Evolutionary conservation across 64 coral and sea anemone species (phyloP).

Genomic region (Hydrozoanthus tunicans): DNA sequence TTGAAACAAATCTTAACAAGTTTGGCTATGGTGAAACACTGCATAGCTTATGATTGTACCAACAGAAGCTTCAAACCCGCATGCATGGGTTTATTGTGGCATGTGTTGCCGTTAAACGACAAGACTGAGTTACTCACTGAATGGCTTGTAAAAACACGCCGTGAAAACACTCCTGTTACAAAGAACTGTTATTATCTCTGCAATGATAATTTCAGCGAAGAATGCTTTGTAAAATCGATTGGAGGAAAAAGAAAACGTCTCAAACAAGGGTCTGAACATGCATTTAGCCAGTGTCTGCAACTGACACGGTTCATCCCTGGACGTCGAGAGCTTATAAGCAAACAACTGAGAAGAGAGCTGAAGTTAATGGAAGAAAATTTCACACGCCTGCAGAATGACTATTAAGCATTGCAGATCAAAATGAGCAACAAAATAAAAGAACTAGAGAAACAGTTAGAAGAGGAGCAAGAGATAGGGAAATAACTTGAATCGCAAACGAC

Average conservation of each 20-base stretch:
- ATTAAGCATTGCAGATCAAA: constrained; percentile 41
- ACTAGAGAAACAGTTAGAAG: constrained; percentile 53
- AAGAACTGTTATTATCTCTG: constrained; percentile 71
- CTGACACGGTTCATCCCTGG: constrained; percentile 13
- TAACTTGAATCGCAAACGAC: constrained; percentile 2
- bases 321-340: constrained; percentile 10
- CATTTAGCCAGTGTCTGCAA: too few species aligned
- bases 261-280: constrained; percentile 53
- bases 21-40: constrained; percentile 28
- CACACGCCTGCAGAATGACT: constrained; percentile 58
- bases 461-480: not conserved
- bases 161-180: constrained; percentile 60
- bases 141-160: constrained; percentile 67
- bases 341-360: constrained; percentile 40
- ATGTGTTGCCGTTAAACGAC: constrained; percentile 21
- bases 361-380: constrained; percentile 60
- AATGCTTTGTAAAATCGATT: constrained; percentile 37
- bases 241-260: constrained; percentile 53
- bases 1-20: not conserved
- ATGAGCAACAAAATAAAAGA: constrained; percentile 65
- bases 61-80: constrained; percentile 12
- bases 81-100: constrained; percentile 13
- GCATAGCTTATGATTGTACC: constrained; percentile 49
- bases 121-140: constrained; percentile 14
- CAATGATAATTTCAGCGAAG: constrained; percentile 15